Evolutionary conservation across 2,113 vertebrate genomes (phyloP).

Genomic region (Emydocephalus ijimae): DNA sequence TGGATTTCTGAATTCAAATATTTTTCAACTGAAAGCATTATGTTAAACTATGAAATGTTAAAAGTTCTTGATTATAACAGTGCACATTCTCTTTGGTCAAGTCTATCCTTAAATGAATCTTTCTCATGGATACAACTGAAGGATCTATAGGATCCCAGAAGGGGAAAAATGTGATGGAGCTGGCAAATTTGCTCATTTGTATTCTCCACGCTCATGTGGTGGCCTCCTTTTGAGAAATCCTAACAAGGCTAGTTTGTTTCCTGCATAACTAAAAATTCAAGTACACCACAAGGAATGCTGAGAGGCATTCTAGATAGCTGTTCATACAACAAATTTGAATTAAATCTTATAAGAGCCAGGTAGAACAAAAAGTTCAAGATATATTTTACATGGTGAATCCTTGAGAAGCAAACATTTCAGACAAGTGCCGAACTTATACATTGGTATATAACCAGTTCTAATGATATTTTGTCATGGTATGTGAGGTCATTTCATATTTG

Average conservation of each 20-base stretch:
- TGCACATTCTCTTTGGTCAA: not conserved
- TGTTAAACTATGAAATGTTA: conserved; percentile 47
- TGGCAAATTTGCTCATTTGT: conserved; percentile 16
- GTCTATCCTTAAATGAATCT: conserved; percentile 21
- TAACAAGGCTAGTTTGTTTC: conserved; percentile 19
- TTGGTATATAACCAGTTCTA: not conserved
- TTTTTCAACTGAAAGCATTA: conserved; percentile 38
- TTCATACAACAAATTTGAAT: not conserved
- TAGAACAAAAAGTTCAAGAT: not conserved
- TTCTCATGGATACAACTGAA: conserved; percentile 23
- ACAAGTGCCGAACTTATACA: not conserved
- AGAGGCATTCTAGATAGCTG: not conserved
- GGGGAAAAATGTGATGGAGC: conserved; percentile 25
- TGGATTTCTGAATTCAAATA: conserved; percentile 41
- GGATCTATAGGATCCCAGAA: conserved; percentile 24
- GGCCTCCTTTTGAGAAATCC: conserved; percentile 39
- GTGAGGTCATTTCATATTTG: not conserved
- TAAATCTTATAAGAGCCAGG: not conserved
- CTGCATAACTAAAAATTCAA: conserved; percentile 24
- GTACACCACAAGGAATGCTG: not conserved
- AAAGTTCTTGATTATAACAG: conserved; percentile 47
- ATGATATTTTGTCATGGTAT: not conserved
- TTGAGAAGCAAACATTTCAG: not conserved
- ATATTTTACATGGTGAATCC: not conserved
- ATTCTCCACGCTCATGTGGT: conserved; percentile 27